These are phyloP conservation scores for Cheilosia vulpina DNA, from an alignment of 2,888 invertebrate species.

Conservation along the genomic window DNA sequence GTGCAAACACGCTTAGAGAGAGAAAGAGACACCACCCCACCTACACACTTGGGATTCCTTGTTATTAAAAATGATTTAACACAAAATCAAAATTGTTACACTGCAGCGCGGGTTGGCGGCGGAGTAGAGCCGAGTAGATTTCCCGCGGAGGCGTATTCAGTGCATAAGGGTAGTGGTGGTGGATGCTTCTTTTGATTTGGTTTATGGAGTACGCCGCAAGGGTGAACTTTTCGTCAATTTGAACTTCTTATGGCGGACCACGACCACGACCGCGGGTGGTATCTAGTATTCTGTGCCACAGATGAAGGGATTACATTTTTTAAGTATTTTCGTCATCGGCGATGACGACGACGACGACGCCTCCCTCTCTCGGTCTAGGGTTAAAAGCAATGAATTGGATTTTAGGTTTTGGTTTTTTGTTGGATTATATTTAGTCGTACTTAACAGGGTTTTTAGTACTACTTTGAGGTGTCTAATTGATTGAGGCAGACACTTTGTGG, in stretches of 20 bases:
- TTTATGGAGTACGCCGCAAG: slow-evolving; percentile 64
- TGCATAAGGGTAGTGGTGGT: slow-evolving; percentile 10
- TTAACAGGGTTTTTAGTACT: slow-evolving; percentile 48
- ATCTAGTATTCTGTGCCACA: no score
- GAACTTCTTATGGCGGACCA: slow-evolving; percentile 52
- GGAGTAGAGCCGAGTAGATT: neutral
- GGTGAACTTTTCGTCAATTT: slow-evolving; percentile 65
- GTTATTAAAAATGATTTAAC: slow-evolving; percentile 72
- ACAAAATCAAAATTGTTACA: slow-evolving; percentile 69
- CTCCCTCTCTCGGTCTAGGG: slow-evolving; percentile 18
- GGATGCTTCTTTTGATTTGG: slow-evolving; percentile 64
- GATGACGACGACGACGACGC: neutral
- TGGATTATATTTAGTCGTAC: slow-evolving; percentile 43
- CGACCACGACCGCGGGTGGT: slow-evolving; percentile 9
- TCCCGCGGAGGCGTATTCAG: neutral
- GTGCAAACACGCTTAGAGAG: neutral
- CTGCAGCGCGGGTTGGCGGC: slow-evolving; percentile 8
- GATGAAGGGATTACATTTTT: slow-evolving; percentile 56
- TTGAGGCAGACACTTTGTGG: slow-evolving; percentile 40
- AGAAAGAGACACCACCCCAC: neutral
- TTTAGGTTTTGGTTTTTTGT: slow-evolving; percentile 30
- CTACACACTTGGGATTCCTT: slow-evolving; percentile 41
- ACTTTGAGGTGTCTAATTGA: slow-evolving; percentile 62
- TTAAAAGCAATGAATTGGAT: slow-evolving; percentile 50
- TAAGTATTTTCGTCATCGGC: slow-evolving; percentile 37